Percentiles rank a stretch among this genome's conserved stretches.
These are phyloP conservation scores for Stegostoma tigrinum DNA, from an alignment of 2,113 vertebrate species.

Conservation along the genomic window DNA sequence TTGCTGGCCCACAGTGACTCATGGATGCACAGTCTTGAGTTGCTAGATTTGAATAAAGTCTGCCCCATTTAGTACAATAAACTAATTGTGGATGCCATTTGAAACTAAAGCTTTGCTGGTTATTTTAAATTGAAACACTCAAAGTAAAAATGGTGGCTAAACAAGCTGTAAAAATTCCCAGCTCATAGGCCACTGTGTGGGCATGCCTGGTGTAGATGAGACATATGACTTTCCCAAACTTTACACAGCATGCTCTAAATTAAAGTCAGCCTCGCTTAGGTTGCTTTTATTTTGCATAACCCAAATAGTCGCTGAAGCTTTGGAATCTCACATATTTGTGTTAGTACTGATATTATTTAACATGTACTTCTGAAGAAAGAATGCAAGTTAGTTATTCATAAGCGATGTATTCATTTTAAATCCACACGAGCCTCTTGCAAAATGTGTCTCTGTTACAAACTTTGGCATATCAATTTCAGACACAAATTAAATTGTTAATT, in stretches of 20 bases:
- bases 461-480: not conserved
- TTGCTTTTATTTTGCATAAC: not conserved
- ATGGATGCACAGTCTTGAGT: too few species aligned
- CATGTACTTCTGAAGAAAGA: not conserved
- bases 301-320: not conserved
- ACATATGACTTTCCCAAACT: not conserved
- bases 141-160: too few species aligned
- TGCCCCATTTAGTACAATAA: too few species aligned
- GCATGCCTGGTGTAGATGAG: too few species aligned
- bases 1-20: too few species aligned
- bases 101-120: too few species aligned
- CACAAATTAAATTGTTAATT: not conserved
- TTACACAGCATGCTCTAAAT: not conserved
- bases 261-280: not conserved
- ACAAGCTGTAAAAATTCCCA: too few species aligned
- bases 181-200: too few species aligned
- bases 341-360: not conserved
- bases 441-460: not conserved
- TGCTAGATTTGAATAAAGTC: too few species aligned
- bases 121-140: too few species aligned
- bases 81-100: too few species aligned
- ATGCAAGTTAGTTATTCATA: not conserved
- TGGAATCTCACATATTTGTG: not conserved
- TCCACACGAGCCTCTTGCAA: not conserved
- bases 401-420: not conserved